phyloP scores from a whole-genome alignment of 2,888 invertebrate species.

The Stenoptilia bipunctidactyla region DNA sequence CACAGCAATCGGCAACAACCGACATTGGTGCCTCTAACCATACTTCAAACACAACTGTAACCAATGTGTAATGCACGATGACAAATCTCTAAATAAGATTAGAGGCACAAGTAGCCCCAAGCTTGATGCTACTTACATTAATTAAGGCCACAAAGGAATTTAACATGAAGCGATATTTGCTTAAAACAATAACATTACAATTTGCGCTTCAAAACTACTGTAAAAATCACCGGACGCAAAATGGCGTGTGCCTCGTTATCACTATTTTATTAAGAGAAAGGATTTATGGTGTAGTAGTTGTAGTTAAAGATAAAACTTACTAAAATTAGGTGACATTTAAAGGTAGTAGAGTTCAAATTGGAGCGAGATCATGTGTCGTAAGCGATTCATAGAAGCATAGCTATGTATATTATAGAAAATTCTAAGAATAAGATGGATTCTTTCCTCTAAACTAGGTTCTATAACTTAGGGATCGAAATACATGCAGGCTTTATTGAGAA shows the following conservation, averaged over 20 bases:
- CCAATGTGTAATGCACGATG: conserved; percentile 9
- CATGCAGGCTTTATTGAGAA: conserved; percentile 26
- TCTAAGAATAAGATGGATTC: conserved; percentile 22
- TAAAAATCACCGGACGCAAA: conserved; percentile 45
- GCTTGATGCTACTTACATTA: conserved; percentile 48
- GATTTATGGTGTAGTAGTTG: neutral
- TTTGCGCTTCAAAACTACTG: conserved; percentile 36
- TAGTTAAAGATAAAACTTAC: neutral
- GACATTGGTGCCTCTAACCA: conserved; percentile 27
- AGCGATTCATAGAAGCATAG: conserved; percentile 46
- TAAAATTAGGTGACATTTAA: neutral
- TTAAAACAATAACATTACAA: conserved; percentile 32
- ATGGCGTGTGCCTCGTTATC: conserved; percentile 27
- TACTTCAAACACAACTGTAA: conserved; percentile 12
- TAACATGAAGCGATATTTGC: conserved; percentile 49
- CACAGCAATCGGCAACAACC: conserved; percentile 55
- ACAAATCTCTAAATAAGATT: too few species aligned
- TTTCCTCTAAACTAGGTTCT: conserved; percentile 18
- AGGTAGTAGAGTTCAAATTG: conserved; percentile 34
- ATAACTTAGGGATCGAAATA: conserved; percentile 60
- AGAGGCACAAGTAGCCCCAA: conserved; percentile 39
- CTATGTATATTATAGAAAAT: conserved; percentile 32
- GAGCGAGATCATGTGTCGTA: conserved; percentile 52
- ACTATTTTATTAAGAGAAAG: neutral
- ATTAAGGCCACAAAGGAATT: conserved; percentile 66